These are phyloP conservation scores for Propsilocerus akamusi DNA, from an alignment of 1,140 invertebrate genomes.

Conservation along the genomic window DNA sequence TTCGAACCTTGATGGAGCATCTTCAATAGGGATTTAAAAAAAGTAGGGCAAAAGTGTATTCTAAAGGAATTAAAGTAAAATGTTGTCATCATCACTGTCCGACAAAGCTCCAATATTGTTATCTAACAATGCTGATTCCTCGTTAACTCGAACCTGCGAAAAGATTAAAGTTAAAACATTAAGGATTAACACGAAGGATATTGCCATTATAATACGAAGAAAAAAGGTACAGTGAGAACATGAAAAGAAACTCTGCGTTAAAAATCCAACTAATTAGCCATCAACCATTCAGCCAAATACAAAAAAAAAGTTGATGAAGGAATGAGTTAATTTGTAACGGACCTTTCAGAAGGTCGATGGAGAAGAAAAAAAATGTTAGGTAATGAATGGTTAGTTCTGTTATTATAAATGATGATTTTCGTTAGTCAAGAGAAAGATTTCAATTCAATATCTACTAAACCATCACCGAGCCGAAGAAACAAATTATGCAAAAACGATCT, in stretches of 20 bases:
- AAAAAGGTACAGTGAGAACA: too few relatives aligned
- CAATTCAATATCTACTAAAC: neutral
- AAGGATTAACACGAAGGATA: too few relatives aligned
- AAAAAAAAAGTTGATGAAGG: neutral
- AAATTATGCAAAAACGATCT: neutral
- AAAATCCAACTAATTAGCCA: neutral
- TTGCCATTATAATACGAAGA: too few relatives aligned
- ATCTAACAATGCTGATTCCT: neutral
- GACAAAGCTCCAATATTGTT: neutral
- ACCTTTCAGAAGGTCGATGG: neutral
- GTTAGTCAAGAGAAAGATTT: neutral
- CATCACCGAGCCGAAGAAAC: neutral
- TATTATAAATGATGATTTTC: neutral
- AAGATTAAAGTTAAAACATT: neutral
- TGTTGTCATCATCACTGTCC: neutral
- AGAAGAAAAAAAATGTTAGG: neutral
- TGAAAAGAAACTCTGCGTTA: too few relatives aligned
- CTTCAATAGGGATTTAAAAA: too few relatives aligned
- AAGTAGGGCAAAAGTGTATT: too few relatives aligned
- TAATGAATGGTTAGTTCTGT: neutral
- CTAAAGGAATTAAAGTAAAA: neutral
- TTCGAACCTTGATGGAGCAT: too few relatives aligned
- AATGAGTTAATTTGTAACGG: neutral
- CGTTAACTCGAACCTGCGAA: neutral
- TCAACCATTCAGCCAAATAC: neutral